phyloP scores from a whole-genome alignment of 2,113 vertebrate species.

The Gopherus flavomarginatus region DNA sequence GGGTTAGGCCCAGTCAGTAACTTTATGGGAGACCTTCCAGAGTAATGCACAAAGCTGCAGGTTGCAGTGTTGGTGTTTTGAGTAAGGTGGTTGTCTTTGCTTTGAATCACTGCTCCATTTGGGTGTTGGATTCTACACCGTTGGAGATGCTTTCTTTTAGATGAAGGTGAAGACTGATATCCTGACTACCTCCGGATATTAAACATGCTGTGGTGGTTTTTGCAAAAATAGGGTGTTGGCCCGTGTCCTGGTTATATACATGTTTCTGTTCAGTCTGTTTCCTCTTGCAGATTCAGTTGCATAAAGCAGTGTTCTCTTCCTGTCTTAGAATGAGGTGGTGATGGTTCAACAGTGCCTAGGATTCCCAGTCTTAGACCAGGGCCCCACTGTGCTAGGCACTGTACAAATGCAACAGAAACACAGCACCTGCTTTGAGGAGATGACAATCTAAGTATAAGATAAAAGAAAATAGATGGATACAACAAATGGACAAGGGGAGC shows the following conservation, averaged over 20 bases:
- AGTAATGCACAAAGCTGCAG: neutral
- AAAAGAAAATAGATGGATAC: fast-evolving
- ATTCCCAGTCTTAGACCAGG: fast-evolving
- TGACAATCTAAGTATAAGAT: neutral
- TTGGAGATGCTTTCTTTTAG: neutral
- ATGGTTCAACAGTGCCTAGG: neutral
- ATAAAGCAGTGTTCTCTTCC: neutral
- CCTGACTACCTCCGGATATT: neutral
- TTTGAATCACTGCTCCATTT: neutral
- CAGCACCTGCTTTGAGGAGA: neutral
- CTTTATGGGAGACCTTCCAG: neutral
- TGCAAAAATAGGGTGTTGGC: neutral
- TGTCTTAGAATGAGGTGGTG: neutral
- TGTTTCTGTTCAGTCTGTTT: neutral
- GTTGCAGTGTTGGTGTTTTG: neutral
- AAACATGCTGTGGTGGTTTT: neutral
- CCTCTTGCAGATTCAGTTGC: neutral
- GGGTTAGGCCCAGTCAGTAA: neutral
- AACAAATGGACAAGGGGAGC: neutral
- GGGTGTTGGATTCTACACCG: neutral
- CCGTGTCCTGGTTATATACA: neutral
- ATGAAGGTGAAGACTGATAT: neutral
- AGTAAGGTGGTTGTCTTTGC: neutral
- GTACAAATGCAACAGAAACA: neutral
- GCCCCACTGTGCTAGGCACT: neutral